phyloP scores from a whole-genome alignment of 1,140 invertebrate species.

The Geopemphigus sp. region DNA sequence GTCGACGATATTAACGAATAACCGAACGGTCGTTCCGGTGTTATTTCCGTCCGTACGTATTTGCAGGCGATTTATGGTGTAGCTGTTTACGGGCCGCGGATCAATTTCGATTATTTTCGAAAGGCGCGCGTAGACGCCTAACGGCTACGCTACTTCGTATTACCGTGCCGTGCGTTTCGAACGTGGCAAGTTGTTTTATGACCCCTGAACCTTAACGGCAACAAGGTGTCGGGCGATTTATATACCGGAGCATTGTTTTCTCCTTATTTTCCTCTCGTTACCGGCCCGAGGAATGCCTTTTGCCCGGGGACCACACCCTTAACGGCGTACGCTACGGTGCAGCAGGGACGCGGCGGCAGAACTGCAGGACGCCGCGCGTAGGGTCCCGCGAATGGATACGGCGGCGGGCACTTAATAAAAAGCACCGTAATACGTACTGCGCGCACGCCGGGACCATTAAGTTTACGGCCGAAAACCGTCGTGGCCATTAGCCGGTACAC shows the following conservation, averaged over 20 bases:
- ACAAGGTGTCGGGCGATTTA: conserved; percentile 48
- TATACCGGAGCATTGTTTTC: conserved; percentile 36
- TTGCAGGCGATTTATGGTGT: no score
- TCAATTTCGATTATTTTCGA: neutral
- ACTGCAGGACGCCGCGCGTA: neutral
- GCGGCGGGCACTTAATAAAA: conserved; percentile 41
- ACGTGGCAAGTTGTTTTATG: conserved; percentile 35
- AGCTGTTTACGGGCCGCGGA: no score
- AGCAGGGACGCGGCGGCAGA: no score
- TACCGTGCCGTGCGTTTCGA: neutral
- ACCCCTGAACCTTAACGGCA: conserved; percentile 43
- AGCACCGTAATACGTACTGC: no score
- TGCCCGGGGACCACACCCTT: conserved; percentile 14
- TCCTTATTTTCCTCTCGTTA: conserved; percentile 30
- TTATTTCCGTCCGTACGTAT: no score
- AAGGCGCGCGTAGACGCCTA: no score
- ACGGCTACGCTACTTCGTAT: no score
- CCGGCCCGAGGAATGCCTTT: conserved; percentile 37
- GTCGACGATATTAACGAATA: no score
- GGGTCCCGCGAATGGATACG: neutral
- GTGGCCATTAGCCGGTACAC: conserved; percentile 5
- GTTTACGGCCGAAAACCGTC: conserved; percentile 4
- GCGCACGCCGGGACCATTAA: conserved; percentile 20
- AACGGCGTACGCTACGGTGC: neutral
- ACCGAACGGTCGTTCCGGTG: no score